These are phyloP conservation scores for Rhynchopsitta pachyrhyncha DNA, from an alignment of 2,113 vertebrate genomes.

Conservation along the genomic window DNA sequence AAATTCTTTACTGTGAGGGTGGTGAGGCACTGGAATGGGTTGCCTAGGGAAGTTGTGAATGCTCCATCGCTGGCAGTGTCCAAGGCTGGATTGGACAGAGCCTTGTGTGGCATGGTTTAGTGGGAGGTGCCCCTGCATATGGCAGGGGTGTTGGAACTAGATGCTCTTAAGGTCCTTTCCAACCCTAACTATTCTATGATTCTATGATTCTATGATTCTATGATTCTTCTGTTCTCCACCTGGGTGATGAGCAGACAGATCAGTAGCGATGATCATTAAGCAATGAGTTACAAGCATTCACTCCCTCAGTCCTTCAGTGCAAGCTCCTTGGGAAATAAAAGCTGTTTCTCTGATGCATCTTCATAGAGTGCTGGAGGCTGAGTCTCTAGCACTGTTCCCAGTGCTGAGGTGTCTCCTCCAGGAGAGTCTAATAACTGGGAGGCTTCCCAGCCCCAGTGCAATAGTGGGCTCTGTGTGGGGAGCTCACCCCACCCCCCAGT, in stretches of 20 bases:
- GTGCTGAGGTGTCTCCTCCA: neutral
- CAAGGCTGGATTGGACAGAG: too few relatives aligned
- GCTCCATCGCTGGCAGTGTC: too few relatives aligned
- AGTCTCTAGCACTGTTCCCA: neutral
- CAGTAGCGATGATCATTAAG: fast-evolving
- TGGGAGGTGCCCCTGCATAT: too few relatives aligned
- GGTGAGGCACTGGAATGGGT: too few relatives aligned
- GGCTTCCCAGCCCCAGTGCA: neutral
- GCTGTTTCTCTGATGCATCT: neutral
- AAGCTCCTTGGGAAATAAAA: neutral
- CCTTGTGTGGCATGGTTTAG: too few relatives aligned
- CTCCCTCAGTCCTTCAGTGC: neutral
- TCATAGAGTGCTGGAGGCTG: fast-evolving
- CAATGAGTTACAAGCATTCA: fast-evolving
- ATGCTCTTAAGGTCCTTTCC: too few relatives aligned
- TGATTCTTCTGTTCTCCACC: neutral
- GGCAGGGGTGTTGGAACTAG: too few relatives aligned
- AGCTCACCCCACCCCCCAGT: neutral
- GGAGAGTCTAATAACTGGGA: neutral
- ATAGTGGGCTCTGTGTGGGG: fast-evolving
- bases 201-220: too few relatives aligned
- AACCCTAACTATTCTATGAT: too few relatives aligned
- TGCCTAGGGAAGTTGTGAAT: too few relatives aligned
- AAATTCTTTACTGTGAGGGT: too few relatives aligned
- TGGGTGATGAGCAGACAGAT: neutral